These are phyloP conservation scores for Passer domesticus DNA, from an alignment of 2,113 vertebrate species.

Conservation along the genomic window DNA sequence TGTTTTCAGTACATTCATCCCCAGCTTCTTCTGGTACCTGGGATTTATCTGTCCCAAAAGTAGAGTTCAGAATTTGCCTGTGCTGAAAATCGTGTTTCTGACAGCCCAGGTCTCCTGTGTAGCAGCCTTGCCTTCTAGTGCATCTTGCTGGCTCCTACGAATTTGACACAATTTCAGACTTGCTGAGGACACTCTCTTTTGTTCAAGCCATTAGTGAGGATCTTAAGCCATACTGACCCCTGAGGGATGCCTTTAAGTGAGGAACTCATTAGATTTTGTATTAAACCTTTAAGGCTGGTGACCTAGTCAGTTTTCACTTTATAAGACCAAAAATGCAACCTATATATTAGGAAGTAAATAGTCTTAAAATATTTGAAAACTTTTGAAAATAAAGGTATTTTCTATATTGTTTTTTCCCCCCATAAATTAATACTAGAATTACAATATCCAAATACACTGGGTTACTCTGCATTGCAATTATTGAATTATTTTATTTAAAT, in stretches of 20 bases:
- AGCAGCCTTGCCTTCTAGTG: not conserved
- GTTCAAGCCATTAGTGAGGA: not conserved
- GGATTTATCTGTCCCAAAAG: not conserved
- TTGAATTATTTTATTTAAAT: not conserved
- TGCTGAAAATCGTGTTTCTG: not conserved
- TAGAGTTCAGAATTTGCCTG: not conserved
- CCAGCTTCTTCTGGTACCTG: not conserved
- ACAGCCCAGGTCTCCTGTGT: not conserved
- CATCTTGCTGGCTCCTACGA: not conserved
- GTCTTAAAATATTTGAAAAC: not conserved
- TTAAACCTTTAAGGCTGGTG: not conserved
- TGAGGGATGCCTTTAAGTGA: not conserved
- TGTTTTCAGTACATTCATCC: rapidly evolving
- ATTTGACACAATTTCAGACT: not conserved
- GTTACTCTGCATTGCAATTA: not conserved
- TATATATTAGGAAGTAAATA: not conserved
- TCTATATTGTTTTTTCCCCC: not conserved
- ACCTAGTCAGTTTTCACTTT: not conserved
- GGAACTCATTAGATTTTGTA: not conserved
- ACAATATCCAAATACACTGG: not conserved
- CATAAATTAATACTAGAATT: not conserved
- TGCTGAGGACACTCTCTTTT: not conserved
- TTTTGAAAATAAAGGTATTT: not conserved
- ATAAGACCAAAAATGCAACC: not conserved
- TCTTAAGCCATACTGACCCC: not conserved